Evolutionary conservation across 2,113 vertebrate genomes (phyloP), one percentile per base, ranked within the genome.

Genomic region (Pteruthius melanotis): DNA sequence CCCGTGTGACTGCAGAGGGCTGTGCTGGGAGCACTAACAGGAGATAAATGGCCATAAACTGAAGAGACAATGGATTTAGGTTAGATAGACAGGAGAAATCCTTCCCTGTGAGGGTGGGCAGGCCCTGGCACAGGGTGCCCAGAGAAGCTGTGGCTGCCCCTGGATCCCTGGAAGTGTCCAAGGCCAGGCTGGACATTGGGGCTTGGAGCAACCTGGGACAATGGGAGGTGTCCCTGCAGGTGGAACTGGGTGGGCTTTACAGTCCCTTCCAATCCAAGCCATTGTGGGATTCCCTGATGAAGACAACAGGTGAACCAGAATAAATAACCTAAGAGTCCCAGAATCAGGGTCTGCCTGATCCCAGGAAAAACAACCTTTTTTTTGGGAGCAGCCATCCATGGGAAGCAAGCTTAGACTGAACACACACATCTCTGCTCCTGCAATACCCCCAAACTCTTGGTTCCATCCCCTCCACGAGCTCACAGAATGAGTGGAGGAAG

Each of bases 91-190:
- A 37, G 14, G 31, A 54, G 26, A 31, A 53, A 76, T 42, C 6
- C 15, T 44, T 14, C 27, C 28, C 77, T 52, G 21, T 3, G 61
- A 68, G 20, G 39, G 11, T 0, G 16, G 0, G 0, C 2, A 45
- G 28, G 23, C 45, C 52, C 39, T 74, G 69, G 87, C 52, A 52
- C 16, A 45, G 28, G 10, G 0, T 45, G 33, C 3, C 13, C 39
- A 60, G n/a, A 26, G 39, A 0, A 75, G 39, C 24, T 89, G 60
- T 39, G 77, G 60, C 77, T 82, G 33, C 28, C 27, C 33, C 53
- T 52, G 75, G 45, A 53, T 47, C 39, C 30, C 45, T 68, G 53
- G 45, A 0, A 60, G 20, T 53, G n/a, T 7, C n/a, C 70, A 47
- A 68, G 47, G 45, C 35, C 59, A 42, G 42, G 17, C 0, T 80